Evolutionary conservation across 2,797 vertebrate genomes (phyloP).

Genomic region (Etheostoma nigrum): DNA sequence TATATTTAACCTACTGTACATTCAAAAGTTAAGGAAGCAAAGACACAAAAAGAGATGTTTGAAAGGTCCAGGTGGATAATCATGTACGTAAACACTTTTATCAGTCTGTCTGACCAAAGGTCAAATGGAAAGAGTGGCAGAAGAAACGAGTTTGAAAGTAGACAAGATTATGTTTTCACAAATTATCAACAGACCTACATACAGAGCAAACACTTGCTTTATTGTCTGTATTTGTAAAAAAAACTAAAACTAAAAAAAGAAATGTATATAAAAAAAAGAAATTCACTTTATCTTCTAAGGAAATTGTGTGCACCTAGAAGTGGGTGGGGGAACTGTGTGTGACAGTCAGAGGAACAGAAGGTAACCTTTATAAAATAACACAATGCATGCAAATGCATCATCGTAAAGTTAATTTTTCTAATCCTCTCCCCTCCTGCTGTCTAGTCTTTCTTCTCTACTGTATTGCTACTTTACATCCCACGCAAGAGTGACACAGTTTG

Average conservation of each 20-base stretch:
- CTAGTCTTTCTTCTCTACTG: slow-evolving; percentile 56
- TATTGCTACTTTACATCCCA: slow-evolving; percentile 52
- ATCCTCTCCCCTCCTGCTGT: slow-evolving; percentile 65
- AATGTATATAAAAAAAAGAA: neutral
- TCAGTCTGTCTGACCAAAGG: slow-evolving; percentile 41
- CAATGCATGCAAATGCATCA: slow-evolving; percentile 42
- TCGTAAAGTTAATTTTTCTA: slow-evolving; percentile 64
- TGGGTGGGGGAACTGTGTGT: slow-evolving; percentile 20
- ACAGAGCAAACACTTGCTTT: slow-evolving; percentile 29
- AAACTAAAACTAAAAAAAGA: too few relatives aligned
- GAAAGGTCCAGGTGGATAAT: slow-evolving; percentile 13
- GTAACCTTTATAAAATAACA: slow-evolving; percentile 71
- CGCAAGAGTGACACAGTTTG: slow-evolving; percentile 65
- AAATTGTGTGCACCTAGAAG: neutral
- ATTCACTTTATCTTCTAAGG: neutral
- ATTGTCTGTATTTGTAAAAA: slow-evolving; percentile 31
- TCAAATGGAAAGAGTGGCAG: slow-evolving; percentile 4
- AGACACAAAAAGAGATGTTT: slow-evolving; percentile 3
- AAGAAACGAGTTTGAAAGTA: slow-evolving; percentile 24
- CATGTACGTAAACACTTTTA: slow-evolving; percentile 31
- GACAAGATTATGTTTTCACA: slow-evolving; percentile 32
- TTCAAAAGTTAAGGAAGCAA: neutral
- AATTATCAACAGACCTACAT: slow-evolving; percentile 27
- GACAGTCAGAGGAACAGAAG: slow-evolving; percentile 68
- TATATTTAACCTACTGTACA: neutral